Evolutionary conservation across 2,888 invertebrate species (phyloP).

Genomic region (Acrobasis repandana): DNA sequence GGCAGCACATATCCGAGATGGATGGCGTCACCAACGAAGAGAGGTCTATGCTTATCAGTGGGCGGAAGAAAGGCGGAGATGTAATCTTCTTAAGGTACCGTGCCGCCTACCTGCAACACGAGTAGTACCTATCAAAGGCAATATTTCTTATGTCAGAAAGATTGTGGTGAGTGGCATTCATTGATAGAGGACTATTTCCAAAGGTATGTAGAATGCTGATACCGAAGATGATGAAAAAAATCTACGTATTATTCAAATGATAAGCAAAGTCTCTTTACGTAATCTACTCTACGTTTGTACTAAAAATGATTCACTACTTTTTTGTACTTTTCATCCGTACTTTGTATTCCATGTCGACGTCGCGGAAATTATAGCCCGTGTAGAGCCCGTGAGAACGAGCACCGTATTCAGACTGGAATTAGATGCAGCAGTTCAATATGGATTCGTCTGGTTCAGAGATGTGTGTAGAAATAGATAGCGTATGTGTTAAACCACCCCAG

Average conservation of each 20-base stretch:
- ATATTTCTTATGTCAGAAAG: no score
- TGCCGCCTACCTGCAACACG: no score
- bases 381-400: not conserved
- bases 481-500: not conserved
- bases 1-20: not conserved
- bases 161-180: no score
- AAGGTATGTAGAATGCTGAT: no score
- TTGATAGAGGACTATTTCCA: no score
- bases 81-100: no score
- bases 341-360: constrained; percentile 14
- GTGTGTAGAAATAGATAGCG: not conserved
- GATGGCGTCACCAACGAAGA: not conserved
- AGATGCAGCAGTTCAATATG: constrained; percentile 12
- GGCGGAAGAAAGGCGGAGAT: no score
- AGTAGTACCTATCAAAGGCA: no score
- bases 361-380: constrained; percentile 18
- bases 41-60: no score
- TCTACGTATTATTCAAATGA: not conserved
- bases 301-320: constrained; percentile 19
- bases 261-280: not conserved
- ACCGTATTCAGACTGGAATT: constrained; percentile 15
- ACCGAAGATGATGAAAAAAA: not conserved
- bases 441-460: not conserved
- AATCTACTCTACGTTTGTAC: constrained; percentile 6
- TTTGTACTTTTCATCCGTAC: constrained; percentile 7